phyloP scores from a whole-genome alignment of 2,113 vertebrate species.

The Hippocampus barbouri region DNA sequence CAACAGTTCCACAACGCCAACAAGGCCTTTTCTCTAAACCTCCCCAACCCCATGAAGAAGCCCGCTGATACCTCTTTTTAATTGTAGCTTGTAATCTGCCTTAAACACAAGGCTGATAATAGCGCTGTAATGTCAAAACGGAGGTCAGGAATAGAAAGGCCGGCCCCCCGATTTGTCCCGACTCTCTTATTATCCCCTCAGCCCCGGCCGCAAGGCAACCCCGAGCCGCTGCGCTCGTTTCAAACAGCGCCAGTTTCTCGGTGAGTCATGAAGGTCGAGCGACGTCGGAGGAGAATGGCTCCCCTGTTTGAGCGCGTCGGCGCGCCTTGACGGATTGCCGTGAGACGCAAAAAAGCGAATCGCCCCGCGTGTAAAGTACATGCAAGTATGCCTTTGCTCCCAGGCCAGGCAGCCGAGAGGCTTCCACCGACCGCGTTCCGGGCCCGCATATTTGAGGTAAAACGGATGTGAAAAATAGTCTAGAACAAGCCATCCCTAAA shows the following conservation, averaged over 20 bases:
- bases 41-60: conserved; percentile 26
- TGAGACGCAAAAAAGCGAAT: conserved; percentile 57
- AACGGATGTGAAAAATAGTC: background rate
- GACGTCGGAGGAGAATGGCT: conserved; percentile 62
- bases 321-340: conserved; percentile 56
- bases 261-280: conserved; percentile 66
- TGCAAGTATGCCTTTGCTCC: conserved; percentile 38
- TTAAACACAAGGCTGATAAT: conserved; percentile 70
- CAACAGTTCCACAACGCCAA: conserved; percentile 56
- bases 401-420: conserved; percentile 56
- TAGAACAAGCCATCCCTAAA: conserved; percentile 43
- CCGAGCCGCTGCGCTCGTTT: conserved; percentile 57
- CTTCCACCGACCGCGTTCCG: conserved; percentile 40
- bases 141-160: conserved; percentile 66
- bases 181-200: conserved; percentile 73
- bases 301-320: conserved; percentile 62
- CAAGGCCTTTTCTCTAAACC: conserved; percentile 35
- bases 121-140: conserved; percentile 54
- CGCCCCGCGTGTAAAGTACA: conserved; percentile 54
- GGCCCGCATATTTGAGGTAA: conserved; percentile 61
- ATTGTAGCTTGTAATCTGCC: conserved; percentile 67
- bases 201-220: conserved; percentile 57
- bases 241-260: conserved; percentile 57
- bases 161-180: conserved; percentile 46
- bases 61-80: conserved; percentile 57